Evolutionary conservation across 2,797 vertebrate species (phyloP), one percentile per base, ranked within the genome.

Genomic region (Macrochelys suwanniensis): DNA sequence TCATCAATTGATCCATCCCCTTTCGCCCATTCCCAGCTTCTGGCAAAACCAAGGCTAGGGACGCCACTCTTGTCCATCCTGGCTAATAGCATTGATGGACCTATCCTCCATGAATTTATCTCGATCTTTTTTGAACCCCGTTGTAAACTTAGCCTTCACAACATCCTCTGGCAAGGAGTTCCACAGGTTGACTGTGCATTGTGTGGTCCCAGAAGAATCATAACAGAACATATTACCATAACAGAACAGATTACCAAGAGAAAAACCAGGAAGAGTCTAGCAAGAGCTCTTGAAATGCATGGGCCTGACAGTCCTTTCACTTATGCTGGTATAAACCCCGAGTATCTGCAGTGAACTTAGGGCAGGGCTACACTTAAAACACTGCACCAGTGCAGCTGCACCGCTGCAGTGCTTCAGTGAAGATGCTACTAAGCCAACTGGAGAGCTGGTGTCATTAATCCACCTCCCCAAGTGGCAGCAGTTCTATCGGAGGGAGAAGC

Each of bases 121-220:
- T 54, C 23, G 53, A 9, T 54, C 53, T 54, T 54, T 54, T 54
- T 54, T 54, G 8, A 54, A 54, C 53, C 21, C 53, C 23, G 8
- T 54, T 54, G 23, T 54, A 23, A 21, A 23, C 53, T 54, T 54
- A 21, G 53, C 53, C 53, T 54, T 23, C 21, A 23, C 53, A 54
- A 54, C 53, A 54, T 54, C 53, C 21, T 54, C 53, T 54, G 53
- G 53, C 21, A 23, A 54, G 53, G 53, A 54, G 21, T 54, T 54
- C 21, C 53, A 54, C 21, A 54, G 53, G 21, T 9, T 54, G 53
- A 54, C 53, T 23, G 53, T 54, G 53, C 53, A 23, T 54, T 57
- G 56, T 57, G 56, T 82, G 16, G 50, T 96, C 61, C 76, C 50
- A 65, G 59, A 85, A 88, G 82, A 95, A 93, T 56, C 51, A 71